A percentile compares a stretch with the other conserved stretches of the same genome.
Conservation (phyloP, 2,888 invertebrate species). For the Pseudanteris insignis region DNA sequence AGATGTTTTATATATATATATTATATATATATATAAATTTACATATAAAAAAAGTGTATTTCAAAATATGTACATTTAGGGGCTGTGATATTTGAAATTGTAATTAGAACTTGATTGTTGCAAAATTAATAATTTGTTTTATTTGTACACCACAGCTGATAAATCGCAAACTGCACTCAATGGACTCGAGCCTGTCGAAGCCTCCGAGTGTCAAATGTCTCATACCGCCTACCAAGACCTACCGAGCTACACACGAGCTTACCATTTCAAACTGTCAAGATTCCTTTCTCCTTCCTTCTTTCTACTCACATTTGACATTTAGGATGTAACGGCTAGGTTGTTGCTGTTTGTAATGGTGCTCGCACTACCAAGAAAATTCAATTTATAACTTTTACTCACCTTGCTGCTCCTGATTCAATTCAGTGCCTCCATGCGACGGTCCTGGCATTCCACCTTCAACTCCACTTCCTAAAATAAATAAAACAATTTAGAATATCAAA, state of each 20-base stretch:
- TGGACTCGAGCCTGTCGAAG: slow-evolving; percentile 55
- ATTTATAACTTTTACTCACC: slow-evolving; percentile 58
- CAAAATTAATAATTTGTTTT: no score
- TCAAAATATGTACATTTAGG: slow-evolving; percentile 32
- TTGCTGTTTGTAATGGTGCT: slow-evolving; percentile 68
- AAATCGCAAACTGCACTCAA: slow-evolving; percentile 60
- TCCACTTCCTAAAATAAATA: slow-evolving; percentile 53
- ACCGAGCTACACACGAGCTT: slow-evolving; percentile 67
- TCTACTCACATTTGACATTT: slow-evolving; percentile 61
- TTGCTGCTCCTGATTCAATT: slow-evolving; percentile 65
- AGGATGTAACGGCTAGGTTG: slow-evolving; percentile 67
- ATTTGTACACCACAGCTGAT: no score
- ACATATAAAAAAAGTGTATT: slow-evolving; percentile 20
- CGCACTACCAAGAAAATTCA: slow-evolving; percentile 62
- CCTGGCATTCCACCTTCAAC: slow-evolving; percentile 64
- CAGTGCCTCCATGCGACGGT: slow-evolving; percentile 62
- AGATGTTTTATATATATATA: no score
- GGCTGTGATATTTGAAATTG: slow-evolving; percentile 21
- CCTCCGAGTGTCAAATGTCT: slow-evolving; percentile 66
- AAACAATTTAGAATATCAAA: background rate
- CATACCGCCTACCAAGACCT: slow-evolving; percentile 66
- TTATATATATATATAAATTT: no score
- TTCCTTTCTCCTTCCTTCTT: slow-evolving; percentile 55
- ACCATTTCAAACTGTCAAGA: slow-evolving; percentile 66
- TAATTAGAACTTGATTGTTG: background rate